Percentiles rank a stretch among this genome's conserved stretches.
These are phyloP conservation scores for Platycheirus rosarum DNA, from an alignment of 2,888 invertebrate genomes.

Conservation along the genomic window DNA sequence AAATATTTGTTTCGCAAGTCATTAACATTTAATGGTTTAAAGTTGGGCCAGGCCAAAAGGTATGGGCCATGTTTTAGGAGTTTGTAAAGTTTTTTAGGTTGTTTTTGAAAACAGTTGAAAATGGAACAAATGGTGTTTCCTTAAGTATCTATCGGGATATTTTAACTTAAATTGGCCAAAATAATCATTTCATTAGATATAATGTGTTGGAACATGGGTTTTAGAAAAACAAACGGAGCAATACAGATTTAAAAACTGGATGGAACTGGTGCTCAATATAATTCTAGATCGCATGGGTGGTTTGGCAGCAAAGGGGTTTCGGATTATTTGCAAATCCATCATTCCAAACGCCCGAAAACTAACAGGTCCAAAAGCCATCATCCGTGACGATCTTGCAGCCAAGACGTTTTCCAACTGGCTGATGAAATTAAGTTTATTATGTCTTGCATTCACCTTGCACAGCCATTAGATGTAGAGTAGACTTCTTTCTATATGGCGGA, in stretches of 20 bases:
- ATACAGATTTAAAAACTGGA: background rate
- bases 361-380: too few species aligned
- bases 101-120: constrained; percentile 6
- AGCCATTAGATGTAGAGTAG: too few species aligned
- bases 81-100: constrained; percentile 5
- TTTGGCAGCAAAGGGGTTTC: too few species aligned
- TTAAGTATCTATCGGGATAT: constrained; percentile 3
- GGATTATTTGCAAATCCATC: too few species aligned
- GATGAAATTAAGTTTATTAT: too few species aligned
- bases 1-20: constrained; percentile 27
- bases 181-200: background rate
- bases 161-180: constrained; percentile 1
- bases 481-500: too few species aligned
- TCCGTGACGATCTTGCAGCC: too few species aligned
- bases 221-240: background rate
- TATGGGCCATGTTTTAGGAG: background rate
- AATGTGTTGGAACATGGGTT: background rate
- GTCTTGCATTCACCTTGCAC: too few species aligned
- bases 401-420: too few species aligned
- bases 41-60: constrained; percentile 8
- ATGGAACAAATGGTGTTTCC: background rate
- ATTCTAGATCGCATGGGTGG: too few species aligned
- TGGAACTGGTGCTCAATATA: too few species aligned
- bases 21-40: constrained; percentile 48
- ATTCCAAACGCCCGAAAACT: too few species aligned